Conservation (phyloP, 2,888 invertebrate species). For the Invenusta paracnida region DNA sequence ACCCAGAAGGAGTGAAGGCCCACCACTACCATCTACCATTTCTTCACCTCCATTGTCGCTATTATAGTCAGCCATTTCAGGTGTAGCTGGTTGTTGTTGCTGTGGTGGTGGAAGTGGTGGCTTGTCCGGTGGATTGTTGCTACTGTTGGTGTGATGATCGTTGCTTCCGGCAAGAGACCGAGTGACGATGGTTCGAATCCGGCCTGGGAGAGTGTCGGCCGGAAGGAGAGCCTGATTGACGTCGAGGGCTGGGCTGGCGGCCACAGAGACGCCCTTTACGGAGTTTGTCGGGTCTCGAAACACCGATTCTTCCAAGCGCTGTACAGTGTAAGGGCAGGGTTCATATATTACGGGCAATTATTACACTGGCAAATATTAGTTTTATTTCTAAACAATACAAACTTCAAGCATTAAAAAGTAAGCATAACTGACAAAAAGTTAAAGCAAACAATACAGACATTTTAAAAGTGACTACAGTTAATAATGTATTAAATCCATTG, state of each 20-base stretch:
- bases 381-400: no score
- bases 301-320: conserved; percentile 31
- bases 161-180: neutral
- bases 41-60: neutral
- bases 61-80: neutral
- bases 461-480: no score
- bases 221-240: neutral
- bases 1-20: neutral
- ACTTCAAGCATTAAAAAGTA: no score
- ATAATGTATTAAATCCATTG: no score
- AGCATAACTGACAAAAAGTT: no score
- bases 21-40: neutral
- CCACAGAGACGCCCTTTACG: neutral
- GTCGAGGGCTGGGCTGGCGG: neutral
- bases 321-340: neutral
- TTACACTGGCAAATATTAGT: no score
- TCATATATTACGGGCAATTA: no score
- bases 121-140: no score
- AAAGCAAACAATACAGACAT: no score
- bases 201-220: conserved; percentile 7
- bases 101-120: neutral
- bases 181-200: conserved; percentile 6
- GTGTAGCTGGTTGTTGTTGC: neutral
- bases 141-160: no score
- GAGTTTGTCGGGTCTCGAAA: conserved; percentile 9